phyloP scores from a whole-genome alignment of 2,797 vertebrate genomes.

The Protonibea diacanthus region DNA sequence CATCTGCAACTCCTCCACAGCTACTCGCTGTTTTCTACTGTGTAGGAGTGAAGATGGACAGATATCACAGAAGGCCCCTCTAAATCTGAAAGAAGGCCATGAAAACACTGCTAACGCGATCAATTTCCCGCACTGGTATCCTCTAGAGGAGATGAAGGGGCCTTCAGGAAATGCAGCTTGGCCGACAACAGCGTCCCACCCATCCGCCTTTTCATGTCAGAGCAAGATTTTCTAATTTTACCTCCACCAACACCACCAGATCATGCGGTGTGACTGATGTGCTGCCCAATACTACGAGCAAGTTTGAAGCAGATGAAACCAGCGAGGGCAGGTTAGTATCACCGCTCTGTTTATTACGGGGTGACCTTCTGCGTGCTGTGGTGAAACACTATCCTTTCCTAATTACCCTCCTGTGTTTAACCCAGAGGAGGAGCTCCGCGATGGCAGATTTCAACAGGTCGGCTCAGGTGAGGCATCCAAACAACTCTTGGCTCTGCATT shows the following conservation, averaged over 20 bases:
- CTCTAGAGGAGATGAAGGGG: slow-evolving; percentile 40
- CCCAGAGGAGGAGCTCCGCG: neutral
- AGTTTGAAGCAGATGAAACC: neutral
- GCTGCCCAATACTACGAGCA: slow-evolving; percentile 18
- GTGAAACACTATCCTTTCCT: neutral
- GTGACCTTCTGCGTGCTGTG: slow-evolving; percentile 3
- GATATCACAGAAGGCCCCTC: slow-evolving; percentile 8
- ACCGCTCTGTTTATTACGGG: neutral
- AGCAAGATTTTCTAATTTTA: slow-evolving; percentile 62
- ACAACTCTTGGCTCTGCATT: neutral
- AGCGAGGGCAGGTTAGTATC: neutral
- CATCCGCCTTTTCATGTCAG: slow-evolving; percentile 42
- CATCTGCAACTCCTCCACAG: neutral
- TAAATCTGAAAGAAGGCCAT: slow-evolving; percentile 2
- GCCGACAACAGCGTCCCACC: slow-evolving; percentile 23
- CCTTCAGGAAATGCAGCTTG: slow-evolving; percentile 54
- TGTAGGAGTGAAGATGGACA: slow-evolving; percentile 21
- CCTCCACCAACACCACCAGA: neutral
- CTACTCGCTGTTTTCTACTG: neutral
- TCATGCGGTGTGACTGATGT: slow-evolving; percentile 37
- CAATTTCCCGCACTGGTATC: slow-evolving; percentile 12
- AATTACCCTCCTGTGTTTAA: slow-evolving; percentile 6
- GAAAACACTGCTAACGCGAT: neutral
- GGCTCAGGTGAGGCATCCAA: neutral
- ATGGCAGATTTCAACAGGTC: slow-evolving; percentile 65